Evolutionary conservation across 2,888 invertebrate species (phyloP).

Genomic region (Hybos culiciformis): DNA sequence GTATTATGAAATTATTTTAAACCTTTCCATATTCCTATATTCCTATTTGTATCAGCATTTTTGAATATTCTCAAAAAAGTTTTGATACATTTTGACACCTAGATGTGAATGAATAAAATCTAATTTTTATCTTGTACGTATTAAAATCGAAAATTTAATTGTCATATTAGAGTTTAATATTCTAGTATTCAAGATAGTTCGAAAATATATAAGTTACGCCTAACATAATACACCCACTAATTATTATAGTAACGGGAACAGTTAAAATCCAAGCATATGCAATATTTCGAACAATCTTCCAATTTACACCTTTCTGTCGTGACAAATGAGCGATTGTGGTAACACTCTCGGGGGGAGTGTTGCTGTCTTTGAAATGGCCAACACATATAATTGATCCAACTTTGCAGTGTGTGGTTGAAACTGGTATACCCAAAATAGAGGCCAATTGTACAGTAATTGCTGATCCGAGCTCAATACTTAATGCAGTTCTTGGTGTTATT

Average conservation of each 20-base stretch:
- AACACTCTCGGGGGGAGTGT: constrained; percentile 19
- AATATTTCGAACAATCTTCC: constrained; percentile 62
- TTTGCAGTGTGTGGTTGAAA: constrained; percentile 98
- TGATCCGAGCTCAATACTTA: constrained; percentile 91
- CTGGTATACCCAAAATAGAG: constrained; percentile 91
- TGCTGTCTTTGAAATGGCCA: constrained; percentile 51
- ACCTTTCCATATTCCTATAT: too few relatives aligned
- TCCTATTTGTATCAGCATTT: too few relatives aligned
- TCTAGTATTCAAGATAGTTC: too few relatives aligned
- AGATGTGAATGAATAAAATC: too few relatives aligned
- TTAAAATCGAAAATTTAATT: too few relatives aligned
- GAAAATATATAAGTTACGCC: too few relatives aligned
- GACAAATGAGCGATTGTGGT: constrained; percentile 10
- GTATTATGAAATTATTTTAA: too few relatives aligned
- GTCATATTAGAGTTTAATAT: too few relatives aligned
- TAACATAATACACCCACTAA: constrained; percentile 72
- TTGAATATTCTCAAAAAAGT: too few relatives aligned
- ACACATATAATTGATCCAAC: constrained; percentile 98
- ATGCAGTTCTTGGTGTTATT: constrained; percentile 93
- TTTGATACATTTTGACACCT: too few relatives aligned
- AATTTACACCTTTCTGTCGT: constrained; percentile 29
- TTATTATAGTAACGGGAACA: constrained; percentile 78
- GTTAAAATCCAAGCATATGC: constrained; percentile 97
- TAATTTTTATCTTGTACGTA: too few relatives aligned
- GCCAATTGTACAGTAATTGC: constrained; percentile 93